phyloP scores from a whole-genome alignment of 2,797 vertebrate genomes.

The Erithacus rubecula region DNA sequence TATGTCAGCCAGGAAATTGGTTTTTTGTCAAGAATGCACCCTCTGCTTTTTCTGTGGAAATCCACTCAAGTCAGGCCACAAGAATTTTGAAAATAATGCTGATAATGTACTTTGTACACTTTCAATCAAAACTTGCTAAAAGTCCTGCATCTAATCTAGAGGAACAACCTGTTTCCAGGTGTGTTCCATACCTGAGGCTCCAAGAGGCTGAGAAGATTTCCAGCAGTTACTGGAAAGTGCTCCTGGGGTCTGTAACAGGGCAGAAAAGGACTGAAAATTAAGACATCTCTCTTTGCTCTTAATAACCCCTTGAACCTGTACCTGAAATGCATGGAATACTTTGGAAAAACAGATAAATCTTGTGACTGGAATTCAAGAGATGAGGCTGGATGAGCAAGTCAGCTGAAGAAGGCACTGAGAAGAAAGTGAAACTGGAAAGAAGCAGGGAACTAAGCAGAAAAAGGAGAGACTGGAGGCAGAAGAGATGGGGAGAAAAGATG shows the following conservation, averaged over 20 bases:
- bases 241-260: not conserved
- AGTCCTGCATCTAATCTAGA: not conserved
- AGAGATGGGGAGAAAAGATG: not conserved
- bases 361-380: not conserved
- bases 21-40: not conserved
- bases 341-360: not conserved
- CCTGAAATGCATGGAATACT: not conserved
- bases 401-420: not conserved
- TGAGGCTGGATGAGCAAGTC: not conserved
- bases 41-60: not conserved
- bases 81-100: not conserved
- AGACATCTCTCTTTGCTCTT: not conserved
- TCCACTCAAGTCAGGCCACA: not conserved
- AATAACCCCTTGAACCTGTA: not conserved
- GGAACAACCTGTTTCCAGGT: not conserved
- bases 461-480: not conserved
- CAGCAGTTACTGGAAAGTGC: not conserved
- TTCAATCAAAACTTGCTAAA: not conserved
- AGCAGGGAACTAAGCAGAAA: not conserved
- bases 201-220: not conserved
- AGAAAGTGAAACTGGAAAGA: not conserved
- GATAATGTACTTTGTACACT: not conserved
- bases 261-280: not conserved
- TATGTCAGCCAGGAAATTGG: not conserved
- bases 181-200: not conserved